Percentiles rank a stretch among this genome's conserved stretches.
phyloP scores from a whole-genome alignment of 37 sponge, comb jelly and placozoan species.

The Chondrilla cf. caribensis region DNA sequence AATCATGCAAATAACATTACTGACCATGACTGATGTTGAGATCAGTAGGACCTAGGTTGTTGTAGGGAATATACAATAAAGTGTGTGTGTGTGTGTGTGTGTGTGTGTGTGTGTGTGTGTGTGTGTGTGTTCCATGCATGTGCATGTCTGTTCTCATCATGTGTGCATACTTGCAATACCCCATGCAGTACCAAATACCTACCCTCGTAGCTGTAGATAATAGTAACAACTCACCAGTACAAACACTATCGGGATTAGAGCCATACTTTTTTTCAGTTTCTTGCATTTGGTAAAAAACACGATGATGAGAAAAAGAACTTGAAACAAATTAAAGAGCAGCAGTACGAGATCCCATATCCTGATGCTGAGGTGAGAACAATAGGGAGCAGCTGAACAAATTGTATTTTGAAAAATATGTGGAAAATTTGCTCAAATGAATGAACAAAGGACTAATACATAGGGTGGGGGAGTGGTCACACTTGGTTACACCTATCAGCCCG shows the following conservation, averaged over 20 bases:
- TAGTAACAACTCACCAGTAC: too few species aligned
- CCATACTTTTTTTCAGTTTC: conserved; percentile 38
- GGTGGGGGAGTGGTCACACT: too few species aligned
- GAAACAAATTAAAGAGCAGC: conserved; percentile 33
- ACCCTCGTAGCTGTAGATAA: too few species aligned
- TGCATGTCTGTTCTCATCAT: not conserved
- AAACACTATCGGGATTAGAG: conserved; percentile 56
- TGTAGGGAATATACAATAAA: not conserved
- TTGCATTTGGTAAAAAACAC: conserved; percentile 26
- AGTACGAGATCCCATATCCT: conserved; percentile 55
- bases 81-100: not conserved
- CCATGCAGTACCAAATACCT: too few species aligned
- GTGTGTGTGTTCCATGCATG: not conserved
- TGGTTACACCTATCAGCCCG: too few species aligned
- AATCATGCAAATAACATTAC: not conserved
- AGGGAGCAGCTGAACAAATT: not conserved
- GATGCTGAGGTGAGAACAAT: conserved; percentile 30
- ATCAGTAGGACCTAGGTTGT: not conserved
- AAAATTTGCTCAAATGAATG: too few species aligned
- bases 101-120: not conserved
- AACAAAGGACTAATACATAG: too few species aligned
- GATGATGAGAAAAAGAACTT: conserved; percentile 35
- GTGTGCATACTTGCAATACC: too few species aligned
- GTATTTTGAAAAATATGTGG: too few species aligned
- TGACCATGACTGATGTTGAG: not conserved